Base-by-base conservation (phyloP, 2,113 vertebrate species). In the Dicaeum eximium region DNA sequence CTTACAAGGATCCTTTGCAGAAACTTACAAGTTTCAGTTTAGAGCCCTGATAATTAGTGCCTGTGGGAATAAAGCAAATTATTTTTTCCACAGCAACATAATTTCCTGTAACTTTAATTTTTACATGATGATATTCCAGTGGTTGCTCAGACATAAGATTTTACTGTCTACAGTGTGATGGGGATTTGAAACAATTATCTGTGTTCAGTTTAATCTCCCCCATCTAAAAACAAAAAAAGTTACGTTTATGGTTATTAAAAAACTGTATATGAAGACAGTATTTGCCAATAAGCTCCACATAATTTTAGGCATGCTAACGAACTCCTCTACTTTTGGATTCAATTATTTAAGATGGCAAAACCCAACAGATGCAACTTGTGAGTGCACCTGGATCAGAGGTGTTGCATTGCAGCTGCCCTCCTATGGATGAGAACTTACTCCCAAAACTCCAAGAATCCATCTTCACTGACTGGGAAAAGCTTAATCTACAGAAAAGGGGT, bases 1-100 rank as follows among this genome's bases (percentile, higher is more conserved):
- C 70, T 90, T 81, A 84, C 69, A 86, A 92, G 37, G 61, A 84
- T 81, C 13, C 70, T 73, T 53, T 61, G 45, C 47, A 92, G 84
- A 90, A 90, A 91, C 91, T 45, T 61, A 78, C 51, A 62, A 58
- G 23, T 60, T 94, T 92, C 53, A 69, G 70, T 92, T 96, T 71
- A 83, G 42, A 88, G 93, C 54, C 94, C 60, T 80, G 91, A 80
- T 96, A 95, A 95, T 96, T 94, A 91, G 74, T 80, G 90, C 88
- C 84, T 86, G 28, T 77, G 87, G 83, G 86, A 94, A 94, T 86
- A 88, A 88, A 82, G 45, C 42, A 93, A 88, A 94, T 81, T 75
- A 69, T 70, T 95, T 93, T 86, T 92, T 92, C 85, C 86, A 88
- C 51, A 93, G 77, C 50, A 94, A 74, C 48, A 70, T 67, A 42